These are phyloP conservation scores for Lepilemur ruficaudatus DNA, from an alignment of 2,797 vertebrate species.

Conservation along the genomic window DNA sequence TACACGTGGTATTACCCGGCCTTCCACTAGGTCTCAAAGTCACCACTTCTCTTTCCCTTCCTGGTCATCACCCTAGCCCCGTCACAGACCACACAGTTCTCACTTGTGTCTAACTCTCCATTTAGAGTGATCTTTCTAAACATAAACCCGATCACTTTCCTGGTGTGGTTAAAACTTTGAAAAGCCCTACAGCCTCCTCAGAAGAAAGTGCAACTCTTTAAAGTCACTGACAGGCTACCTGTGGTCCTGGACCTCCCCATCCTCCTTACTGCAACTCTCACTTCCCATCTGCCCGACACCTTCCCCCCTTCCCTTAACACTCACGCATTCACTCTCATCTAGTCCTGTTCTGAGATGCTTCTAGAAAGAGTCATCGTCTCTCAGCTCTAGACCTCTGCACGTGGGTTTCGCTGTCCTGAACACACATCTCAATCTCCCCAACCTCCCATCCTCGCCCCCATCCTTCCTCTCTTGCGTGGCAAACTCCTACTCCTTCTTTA, in stretches of 20 bases:
- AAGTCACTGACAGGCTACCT: neutral
- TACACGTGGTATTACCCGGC: neutral
- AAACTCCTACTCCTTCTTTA: neutral
- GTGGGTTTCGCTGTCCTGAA: neutral
- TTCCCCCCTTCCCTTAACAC: neutral
- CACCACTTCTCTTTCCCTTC: neutral
- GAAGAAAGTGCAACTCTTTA: neutral
- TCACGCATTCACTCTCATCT: neutral
- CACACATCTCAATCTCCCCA: neutral
- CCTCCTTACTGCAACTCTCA: neutral
- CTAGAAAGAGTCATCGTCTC: neutral
- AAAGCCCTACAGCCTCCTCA: neutral
- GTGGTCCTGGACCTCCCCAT: too few relatives aligned
- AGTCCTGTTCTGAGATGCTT: neutral
- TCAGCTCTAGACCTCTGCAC: neutral
- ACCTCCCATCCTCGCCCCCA: neutral
- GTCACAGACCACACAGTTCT: accelerated
- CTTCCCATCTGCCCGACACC: too few relatives aligned
- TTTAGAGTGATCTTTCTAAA: neutral
- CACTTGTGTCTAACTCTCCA: accelerated
- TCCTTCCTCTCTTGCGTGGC: neutral
- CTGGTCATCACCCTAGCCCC: accelerated
- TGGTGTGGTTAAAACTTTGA: neutral
- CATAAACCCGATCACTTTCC: neutral
- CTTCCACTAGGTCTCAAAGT: neutral